Base-by-base conservation (phyloP, 2,888 invertebrate species). In the Rotaria macrura region DNA sequence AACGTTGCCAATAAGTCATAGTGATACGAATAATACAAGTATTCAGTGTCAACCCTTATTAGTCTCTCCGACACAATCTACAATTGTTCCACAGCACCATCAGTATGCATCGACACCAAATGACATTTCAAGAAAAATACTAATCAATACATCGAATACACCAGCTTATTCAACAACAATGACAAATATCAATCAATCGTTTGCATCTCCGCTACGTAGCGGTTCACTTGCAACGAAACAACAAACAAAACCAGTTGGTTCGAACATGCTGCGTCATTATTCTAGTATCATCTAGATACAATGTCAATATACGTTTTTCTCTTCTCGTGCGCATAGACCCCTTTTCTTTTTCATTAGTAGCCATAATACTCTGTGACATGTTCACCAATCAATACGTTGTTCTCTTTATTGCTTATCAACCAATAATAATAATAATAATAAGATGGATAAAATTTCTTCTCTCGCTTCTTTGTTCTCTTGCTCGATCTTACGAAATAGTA, bases 41-140 rank as follows among this genome's bases (percentile, higher is more conserved):
- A 17, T 29, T 10, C 29, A 34, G 20, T 79, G 79, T 79, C 43
- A 43, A 43, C 79, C 43, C 43, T n/a, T 79, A n/a, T 79, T 43
- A 25, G 25, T 79, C 4, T 79, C 79, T 25, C 79, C 79, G n/a
- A 79, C 43, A 25, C 79, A 79, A n/a, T 79, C 79, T 4, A 43
- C 79, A 10, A 3, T 43, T 25, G 40, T 40, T 23, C n/a, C n/a
- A n/a, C 40, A 23, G 12, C 40, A 43, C 25, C 79, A 43, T 43
- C 79, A 79, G n/a, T 79, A 79, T 43, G 79, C 79, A 9, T 79
- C 79, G 12, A 79, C 79, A 43, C 79, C 79, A 10, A 79, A 79
- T 79, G 79, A 79, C 43, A n/a, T 10, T 14, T 79, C 79, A n/a
- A 29, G 65, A 65, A 20, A 34, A 38, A 20, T 65, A 65, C n/a